Percentiles rank a stretch among this genome's conserved stretches.
Evolutionary conservation across 2,797 vertebrate species (phyloP).

Genomic region (Schizopygopsis pylzovi): DNA sequence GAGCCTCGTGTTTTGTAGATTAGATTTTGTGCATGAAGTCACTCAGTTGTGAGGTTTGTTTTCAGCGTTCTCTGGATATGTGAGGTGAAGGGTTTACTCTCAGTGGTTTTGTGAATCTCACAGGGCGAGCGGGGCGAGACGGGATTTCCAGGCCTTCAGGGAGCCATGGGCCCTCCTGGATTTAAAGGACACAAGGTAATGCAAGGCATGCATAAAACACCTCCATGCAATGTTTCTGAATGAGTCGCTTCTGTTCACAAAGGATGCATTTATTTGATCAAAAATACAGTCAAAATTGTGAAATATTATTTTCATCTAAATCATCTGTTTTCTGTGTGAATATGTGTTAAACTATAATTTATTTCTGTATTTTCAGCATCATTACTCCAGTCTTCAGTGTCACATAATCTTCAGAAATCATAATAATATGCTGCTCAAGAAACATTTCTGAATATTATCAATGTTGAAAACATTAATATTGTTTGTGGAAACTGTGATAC

Average conservation of each 20-base stretch:
- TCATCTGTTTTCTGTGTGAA: accelerated
- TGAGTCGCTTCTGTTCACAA: not conserved
- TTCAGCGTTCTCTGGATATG: not conserved
- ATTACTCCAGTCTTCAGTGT: too few relatives aligned
- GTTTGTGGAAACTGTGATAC: not conserved
- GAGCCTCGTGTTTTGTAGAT: not conserved
- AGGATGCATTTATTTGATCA: not conserved
- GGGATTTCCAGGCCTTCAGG: slow-evolving; percentile 73
- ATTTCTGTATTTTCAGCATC: too few relatives aligned
- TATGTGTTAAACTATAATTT: not conserved
- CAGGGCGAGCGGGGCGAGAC: slow-evolving; percentile 76
- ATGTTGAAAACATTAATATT: not conserved
- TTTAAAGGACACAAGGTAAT: slow-evolving; percentile 82
- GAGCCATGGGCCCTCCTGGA: slow-evolving; percentile 73
- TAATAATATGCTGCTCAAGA: not conserved
- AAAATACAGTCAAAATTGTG: not conserved
- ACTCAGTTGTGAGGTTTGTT: not conserved
- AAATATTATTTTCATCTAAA: accelerated
- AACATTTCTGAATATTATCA: not conserved
- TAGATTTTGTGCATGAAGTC: not conserved
- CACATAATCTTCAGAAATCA: not conserved
- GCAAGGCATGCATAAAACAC: not conserved
- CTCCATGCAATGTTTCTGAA: not conserved
- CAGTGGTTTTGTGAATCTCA: slow-evolving; percentile 29
- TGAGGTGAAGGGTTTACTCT: not conserved